Base-by-base conservation (phyloP, 2,797 vertebrate species). In the Pelobates cultripes region DNA sequence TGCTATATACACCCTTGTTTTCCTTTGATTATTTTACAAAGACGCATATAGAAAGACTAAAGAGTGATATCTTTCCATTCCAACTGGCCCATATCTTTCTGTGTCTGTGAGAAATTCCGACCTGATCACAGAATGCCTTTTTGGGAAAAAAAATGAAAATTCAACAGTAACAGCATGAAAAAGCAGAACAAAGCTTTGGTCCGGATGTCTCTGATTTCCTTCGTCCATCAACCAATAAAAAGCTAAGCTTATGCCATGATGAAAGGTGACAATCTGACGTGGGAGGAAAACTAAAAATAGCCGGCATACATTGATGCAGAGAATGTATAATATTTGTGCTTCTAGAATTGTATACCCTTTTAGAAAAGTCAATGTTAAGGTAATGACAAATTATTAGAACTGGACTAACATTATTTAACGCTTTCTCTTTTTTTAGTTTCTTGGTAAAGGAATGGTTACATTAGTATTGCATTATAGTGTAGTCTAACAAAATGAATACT, bases 241-340 rank as follows among this genome's bases (percentile, higher is more conserved):
- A 28, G 51, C 71, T 45, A 28, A 71, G 78, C 76, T 43, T 43
- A 43, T 40, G 7, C 63, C 68, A n/a, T 60, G 64, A 66, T 75
- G 57, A 84, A 66, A 75, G 82, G 45, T 84, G 68, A 75, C 57
- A 42, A 63, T 83, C 70, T 83, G 76, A 83, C 57, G 82, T 70
- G 41, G 45, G 53, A 61, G 51, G 67, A n/a, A 15, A 10, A 43
- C 82, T 83, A 83, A 75, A 79, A 75, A 83, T 83, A 83, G 15
- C 71, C 70, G 44, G 72, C 55, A 66, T 79, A 71, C 17, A 71
- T 74, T 66, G 55, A 45, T 63, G 76, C 43, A 43, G 10, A 15
- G 72, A 75, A 71, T 75, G 17, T 79, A 79, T 63, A 66, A 70
- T 83, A 75, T 75, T 79, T 75, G 66, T 75, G 72, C 82, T 79